A percentile compares a stretch with the other conserved stretches of the same genome.
These are phyloP conservation scores for Lasaia peninsularis DNA, from an alignment of 1,140 invertebrate genomes.

Conservation along the genomic window DNA sequence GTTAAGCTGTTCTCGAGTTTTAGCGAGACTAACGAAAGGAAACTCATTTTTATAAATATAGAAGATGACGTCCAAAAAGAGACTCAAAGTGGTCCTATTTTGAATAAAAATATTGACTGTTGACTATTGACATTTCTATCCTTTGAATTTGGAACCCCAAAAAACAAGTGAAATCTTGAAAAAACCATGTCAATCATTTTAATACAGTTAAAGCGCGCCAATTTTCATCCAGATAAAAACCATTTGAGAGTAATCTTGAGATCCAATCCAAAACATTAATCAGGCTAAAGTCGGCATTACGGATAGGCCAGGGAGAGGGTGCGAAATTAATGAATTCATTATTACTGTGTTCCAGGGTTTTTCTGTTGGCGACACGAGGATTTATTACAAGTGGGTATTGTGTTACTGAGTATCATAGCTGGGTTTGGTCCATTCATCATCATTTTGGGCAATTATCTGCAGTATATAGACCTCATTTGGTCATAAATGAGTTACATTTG, in stretches of 20 bases:
- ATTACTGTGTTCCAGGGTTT: constrained; percentile 50
- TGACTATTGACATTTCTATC: too few relatives aligned
- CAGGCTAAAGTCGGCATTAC: constrained; percentile 27
- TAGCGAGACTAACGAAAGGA: too few relatives aligned
- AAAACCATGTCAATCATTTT: background rate
- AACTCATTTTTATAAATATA: too few relatives aligned
- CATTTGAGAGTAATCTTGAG: constrained; percentile 15
- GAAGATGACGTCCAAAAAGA: too few relatives aligned
- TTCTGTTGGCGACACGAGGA: constrained; percentile 53
- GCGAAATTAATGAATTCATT: constrained; percentile 62
- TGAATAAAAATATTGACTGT: too few relatives aligned
- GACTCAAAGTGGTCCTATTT: too few relatives aligned
- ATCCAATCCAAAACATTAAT: constrained; percentile 26
- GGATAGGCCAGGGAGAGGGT: constrained; percentile 18
- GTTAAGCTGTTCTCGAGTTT: too few relatives aligned
- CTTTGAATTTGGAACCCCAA: too few relatives aligned
- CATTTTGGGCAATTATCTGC: background rate
- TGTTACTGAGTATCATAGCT: constrained; percentile 23
- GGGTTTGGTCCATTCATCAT: background rate
- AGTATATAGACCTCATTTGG: background rate
- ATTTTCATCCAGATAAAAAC: constrained; percentile 9
- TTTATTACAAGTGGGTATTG: constrained; percentile 43
- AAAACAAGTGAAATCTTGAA: too few relatives aligned
- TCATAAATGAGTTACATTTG: background rate
- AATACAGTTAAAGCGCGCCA: background rate